Evolutionary conservation across 1,140 invertebrate genomes (phyloP), one percentile per base, ranked within the genome.

Genomic region (Drosophila albomicans): DNA sequence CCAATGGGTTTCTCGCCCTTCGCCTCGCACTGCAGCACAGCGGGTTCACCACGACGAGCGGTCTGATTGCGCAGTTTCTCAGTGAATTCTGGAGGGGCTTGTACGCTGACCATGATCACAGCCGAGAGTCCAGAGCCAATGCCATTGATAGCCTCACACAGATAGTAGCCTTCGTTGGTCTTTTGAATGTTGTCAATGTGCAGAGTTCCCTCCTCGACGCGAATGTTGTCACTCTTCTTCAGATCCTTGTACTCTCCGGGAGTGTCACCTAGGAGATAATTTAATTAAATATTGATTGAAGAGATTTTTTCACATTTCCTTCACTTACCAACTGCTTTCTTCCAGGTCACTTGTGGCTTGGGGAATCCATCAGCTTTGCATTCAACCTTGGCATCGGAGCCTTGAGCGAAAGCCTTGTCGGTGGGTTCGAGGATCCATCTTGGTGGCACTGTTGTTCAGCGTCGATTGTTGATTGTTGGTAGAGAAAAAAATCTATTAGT

Each of bases 321-420:
- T 38, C 8, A 77, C 92, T 93, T 94, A 98, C 97, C 97, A 94
- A 97, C 96, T 92, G 97, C 97, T 94, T 97, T 97, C 94, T 98
- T 99, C 98, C 98, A 99, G 76, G 96, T 97, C 11, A 99, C 96
- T 90, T 96, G 95, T 58, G 98, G 98, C 93, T 96, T 96, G 28
- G 98, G 98, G 93, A 98, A 98, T 74, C 98, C 98, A 93, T 98
- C 97, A 89, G 98, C 97, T 95, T 98, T 98, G 93, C 98, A 99
- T 94, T 99, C 97, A 79, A 99, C 95, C 91, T 97, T 96, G 66
- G 98, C 97, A 93, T 97, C 96, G 79, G 97, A 97, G 58, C 97
- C 97, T 93, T 99, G 96, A 80, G 98, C 97, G 93, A 99, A 98
- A 91, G 97, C 97, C 93, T 98, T 98, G 92, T 99, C 97, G 82